Percentiles rank a stretch among this genome's conserved stretches.
These are phyloP conservation scores for Morinoia aosen DNA, from an alignment of 2,888 invertebrate species.

Conservation along the genomic window DNA sequence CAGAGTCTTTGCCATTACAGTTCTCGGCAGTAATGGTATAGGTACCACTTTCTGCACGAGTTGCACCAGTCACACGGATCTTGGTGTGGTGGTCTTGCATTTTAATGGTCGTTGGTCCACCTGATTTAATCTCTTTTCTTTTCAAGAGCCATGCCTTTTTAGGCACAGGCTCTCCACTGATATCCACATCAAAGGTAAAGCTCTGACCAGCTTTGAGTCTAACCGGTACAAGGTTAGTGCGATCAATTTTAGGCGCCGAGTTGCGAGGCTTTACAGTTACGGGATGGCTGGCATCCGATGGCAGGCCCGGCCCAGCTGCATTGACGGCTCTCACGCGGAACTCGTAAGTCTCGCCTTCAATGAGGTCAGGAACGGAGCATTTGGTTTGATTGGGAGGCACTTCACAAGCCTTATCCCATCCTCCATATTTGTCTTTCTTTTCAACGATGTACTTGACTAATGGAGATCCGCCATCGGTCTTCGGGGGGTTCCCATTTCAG, in stretches of 20 bases:
- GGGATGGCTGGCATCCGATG: constrained; percentile 89
- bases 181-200: constrained; percentile 87
- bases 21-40: constrained; percentile 95
- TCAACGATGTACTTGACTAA: constrained; percentile 87
- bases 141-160: constrained; percentile 91
- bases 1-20: constrained; percentile 92
- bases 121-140: constrained; percentile 82
- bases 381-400: constrained; percentile 86
- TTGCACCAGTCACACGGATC: constrained; percentile 83
- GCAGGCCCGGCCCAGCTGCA: constrained; percentile 93
- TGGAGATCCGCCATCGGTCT: constrained; percentile 90
- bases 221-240: constrained; percentile 87
- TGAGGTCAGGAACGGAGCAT: constrained; percentile 90
- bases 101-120: constrained; percentile 74
- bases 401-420: constrained; percentile 93
- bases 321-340: constrained; percentile 90
- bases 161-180: constrained; percentile 95
- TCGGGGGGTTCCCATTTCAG: constrained; percentile 90
- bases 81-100: constrained; percentile 88
- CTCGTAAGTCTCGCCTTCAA: constrained; percentile 91
- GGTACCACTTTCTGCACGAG: constrained; percentile 88
- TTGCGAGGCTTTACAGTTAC: constrained; percentile 91
- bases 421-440: constrained; percentile 94
- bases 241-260: constrained; percentile 91
- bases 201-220: constrained; percentile 90